Evolutionary conservation across 2,113 vertebrate species (phyloP), one percentile per base, ranked within the genome.

Genomic region (Loxodonta africana): DNA sequence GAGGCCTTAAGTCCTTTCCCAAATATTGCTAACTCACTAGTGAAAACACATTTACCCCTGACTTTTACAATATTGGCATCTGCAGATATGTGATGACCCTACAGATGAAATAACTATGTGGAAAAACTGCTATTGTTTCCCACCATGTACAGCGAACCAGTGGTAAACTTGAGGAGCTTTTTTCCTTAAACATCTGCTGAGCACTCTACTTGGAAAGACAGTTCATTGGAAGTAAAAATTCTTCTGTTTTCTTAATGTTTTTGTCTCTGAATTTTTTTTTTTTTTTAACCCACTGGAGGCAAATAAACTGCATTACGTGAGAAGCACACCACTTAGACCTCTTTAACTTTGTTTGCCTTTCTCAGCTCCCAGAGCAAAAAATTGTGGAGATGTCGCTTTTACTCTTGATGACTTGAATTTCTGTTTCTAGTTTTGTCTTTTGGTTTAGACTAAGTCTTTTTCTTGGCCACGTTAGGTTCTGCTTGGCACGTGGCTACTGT

Each of bases 191-290:
- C 18, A 28, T 21, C 53, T 80, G 7, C 73, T 86, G 6, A 83
- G 41, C 48, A 46, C 44, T 83, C 89, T 78, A 78, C 62, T 44
- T 26, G 41, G 57, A 69, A 20, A 87, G 26, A 83, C 5, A 33
- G 20, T 71, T 80, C 41, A 92, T 14, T 86, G 9, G 44, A 83
- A 53, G 41, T 78, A 76, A 95, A 78, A 78, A 44, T n/a, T 26
- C 8, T 94, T 85, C 51, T 41, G 48, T 82, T 97, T 82, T 85
- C 89, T 94, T 41, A 33, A 1, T 73, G 44, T 10, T 90, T 94
- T 85, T 73, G 10, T 51, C 41, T 88, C 28, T 86, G 46, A n/a
- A 48, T 84, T 88, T 84, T 69, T 60, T 69, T 37, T 37, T 37
- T 37, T 37, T 37, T 84, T 84, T 76, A 17, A 84, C 26, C 18